Conservation (phyloP, 2,888 invertebrate genomes). For the Alsophila aescularia region DNA sequence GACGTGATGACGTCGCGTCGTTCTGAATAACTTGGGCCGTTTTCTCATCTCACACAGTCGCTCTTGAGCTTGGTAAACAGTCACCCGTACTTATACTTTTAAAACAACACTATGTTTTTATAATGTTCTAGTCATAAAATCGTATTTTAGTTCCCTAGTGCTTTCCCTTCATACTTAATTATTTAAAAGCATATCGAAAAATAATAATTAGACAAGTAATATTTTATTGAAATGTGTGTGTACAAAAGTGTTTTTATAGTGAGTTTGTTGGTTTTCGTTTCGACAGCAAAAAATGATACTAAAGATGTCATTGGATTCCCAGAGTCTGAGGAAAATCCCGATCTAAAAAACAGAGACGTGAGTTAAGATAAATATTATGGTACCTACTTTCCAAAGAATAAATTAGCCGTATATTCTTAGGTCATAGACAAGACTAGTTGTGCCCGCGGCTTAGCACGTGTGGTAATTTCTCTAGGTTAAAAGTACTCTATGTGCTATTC, state of each 20-base stretch:
- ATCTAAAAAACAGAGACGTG: conserved; percentile 68
- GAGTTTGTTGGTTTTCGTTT: conserved; percentile 43
- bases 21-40: conserved; percentile 48
- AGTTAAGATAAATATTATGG: too few relatives aligned
- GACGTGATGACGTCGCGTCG: conserved; percentile 48
- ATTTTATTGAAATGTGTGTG: conserved; percentile 1
- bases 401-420: too few relatives aligned
- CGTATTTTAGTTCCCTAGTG: background rate
- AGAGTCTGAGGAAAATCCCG: conserved; percentile 67
- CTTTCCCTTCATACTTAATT: background rate
- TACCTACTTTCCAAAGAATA: too few relatives aligned
- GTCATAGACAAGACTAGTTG: too few relatives aligned
- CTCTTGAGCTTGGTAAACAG: conserved; percentile 41
- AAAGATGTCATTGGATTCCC: conserved; percentile 71
- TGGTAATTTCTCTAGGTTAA: too few relatives aligned
- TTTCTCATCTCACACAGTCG: conserved; percentile 50
- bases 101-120: background rate
- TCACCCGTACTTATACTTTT: conserved; percentile 28
- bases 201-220: too few relatives aligned
- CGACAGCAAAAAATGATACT: conserved; percentile 43
- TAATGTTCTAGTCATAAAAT: conserved; percentile 27
- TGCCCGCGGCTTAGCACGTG: too few relatives aligned
- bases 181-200: background rate
- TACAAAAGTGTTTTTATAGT: conserved; percentile 39
- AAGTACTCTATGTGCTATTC: too few relatives aligned